A percentile compares a stretch with the other conserved stretches of the same genome.
Evolutionary conservation across 2,797 vertebrate genomes (phyloP).

Genomic region (Tachyglossus aculeatus): DNA sequence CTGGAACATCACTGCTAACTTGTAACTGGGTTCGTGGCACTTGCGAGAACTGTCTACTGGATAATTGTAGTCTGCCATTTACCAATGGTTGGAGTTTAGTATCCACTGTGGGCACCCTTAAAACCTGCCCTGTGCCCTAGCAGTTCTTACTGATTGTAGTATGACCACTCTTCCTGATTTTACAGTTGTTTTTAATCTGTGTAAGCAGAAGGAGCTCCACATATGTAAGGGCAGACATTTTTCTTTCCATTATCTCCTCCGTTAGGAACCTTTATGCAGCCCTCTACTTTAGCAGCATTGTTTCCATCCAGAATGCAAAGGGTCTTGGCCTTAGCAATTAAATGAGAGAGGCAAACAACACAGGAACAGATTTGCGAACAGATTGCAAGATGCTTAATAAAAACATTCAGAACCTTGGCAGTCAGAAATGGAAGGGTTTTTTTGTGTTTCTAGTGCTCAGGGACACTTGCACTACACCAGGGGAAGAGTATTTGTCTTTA

Average conservation of each 20-base stretch:
- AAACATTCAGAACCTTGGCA: slow-evolving; percentile 48
- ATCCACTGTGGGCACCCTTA: too few species aligned
- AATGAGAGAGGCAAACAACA: slow-evolving; percentile 30
- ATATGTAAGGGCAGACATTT: neutral
- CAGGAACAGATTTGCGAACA: slow-evolving; percentile 64
- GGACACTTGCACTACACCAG: slow-evolving; percentile 33
- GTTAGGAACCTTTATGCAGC: neutral
- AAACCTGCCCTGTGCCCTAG: too few species aligned
- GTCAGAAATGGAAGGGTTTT: slow-evolving; percentile 55
- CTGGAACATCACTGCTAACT: too few species aligned
- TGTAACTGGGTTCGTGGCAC: too few species aligned
- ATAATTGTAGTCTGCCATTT: too few species aligned
- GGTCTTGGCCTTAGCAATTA: slow-evolving; percentile 41
- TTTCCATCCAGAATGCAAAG: slow-evolving; percentile 5
- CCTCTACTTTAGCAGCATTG: neutral
- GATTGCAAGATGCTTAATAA: slow-evolving; percentile 50
- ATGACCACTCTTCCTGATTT: too few species aligned
- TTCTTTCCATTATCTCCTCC: slow-evolving; percentile 23
- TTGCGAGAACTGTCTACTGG: too few species aligned
- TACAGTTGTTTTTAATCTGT: too few species aligned
- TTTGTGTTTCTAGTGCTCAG: slow-evolving; percentile 16
- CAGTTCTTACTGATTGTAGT: too few species aligned
- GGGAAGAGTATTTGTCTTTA: slow-evolving; percentile 25
- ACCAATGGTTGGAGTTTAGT: too few species aligned
- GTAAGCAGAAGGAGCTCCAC: neutral